Evolutionary conservation across 2,888 invertebrate genomes (phyloP).

Genomic region (Quadroppia sp.): DNA sequence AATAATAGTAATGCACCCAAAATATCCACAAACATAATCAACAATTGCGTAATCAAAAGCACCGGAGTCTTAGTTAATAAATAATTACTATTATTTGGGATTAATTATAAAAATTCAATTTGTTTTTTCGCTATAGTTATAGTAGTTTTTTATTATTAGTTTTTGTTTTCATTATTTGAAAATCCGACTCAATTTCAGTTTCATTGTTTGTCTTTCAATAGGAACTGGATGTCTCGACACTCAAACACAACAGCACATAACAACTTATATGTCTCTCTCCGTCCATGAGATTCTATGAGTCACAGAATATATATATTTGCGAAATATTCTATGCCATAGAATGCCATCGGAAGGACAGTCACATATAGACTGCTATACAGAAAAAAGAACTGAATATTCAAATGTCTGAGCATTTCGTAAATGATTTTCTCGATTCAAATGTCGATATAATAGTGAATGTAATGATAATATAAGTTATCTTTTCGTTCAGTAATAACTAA

Average conservation of each 20-base stretch:
- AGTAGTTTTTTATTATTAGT: too few relatives aligned
- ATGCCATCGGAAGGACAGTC: too few relatives aligned
- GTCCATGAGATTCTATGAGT: too few relatives aligned
- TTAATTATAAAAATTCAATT: constrained; percentile 15
- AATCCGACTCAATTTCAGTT: constrained; percentile 1
- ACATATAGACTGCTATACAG: too few relatives aligned
- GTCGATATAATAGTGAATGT: constrained; percentile 30
- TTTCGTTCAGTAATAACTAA: constrained; percentile 35
- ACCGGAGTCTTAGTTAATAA: constrained; percentile 30
- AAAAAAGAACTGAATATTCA: too few relatives aligned
- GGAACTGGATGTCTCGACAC: constrained; percentile 35
- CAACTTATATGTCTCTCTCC: too few relatives aligned
- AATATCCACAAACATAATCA: constrained; percentile 28
- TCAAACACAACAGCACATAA: too few relatives aligned
- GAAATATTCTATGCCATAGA: too few relatives aligned
- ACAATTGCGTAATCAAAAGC: constrained; percentile 34
- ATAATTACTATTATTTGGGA: neutral
- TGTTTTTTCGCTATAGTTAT: too few relatives aligned
- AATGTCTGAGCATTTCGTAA: too few relatives aligned
- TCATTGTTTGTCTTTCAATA: constrained; percentile 27
- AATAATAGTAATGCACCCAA: constrained; percentile 30
- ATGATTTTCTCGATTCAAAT: constrained; percentile 19
- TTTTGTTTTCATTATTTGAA: constrained; percentile 16
- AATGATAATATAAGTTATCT: constrained; percentile 34
- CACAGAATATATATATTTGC: too few relatives aligned